A percentile compares a stretch with the other conserved stretches of the same genome.
Evolutionary conservation across 2,113 vertebrate genomes (phyloP).

Genomic region (Nyctibius bracteatus): DNA sequence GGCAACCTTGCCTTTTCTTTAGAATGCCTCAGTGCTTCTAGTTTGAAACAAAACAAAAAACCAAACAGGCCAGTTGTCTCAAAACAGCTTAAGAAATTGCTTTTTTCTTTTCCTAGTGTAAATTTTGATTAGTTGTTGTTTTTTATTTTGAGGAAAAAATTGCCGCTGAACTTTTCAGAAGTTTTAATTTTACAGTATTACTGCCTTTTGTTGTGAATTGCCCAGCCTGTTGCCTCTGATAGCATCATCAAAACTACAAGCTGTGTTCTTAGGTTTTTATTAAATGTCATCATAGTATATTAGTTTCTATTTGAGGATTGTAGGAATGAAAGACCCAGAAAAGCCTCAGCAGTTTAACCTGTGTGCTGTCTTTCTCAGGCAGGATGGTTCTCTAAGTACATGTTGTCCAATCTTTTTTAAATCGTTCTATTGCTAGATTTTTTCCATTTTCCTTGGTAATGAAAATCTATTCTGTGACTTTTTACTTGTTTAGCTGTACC

Average conservation of each 20-base stretch:
- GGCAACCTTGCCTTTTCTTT: constrained; percentile 2
- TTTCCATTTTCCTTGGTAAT: not conserved
- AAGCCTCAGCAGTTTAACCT: not conserved
- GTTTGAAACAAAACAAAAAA: not conserved
- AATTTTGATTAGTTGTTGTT: not conserved
- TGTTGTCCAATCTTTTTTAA: not conserved
- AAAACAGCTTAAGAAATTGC: not conserved
- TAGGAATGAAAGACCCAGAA: not conserved
- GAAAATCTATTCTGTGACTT: not conserved
- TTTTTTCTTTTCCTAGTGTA: not conserved
- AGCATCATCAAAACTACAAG: not conserved
- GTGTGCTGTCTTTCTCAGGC: not conserved
- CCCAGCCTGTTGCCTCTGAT: not conserved
- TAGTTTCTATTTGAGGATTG: not conserved
- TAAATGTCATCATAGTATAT: not conserved
- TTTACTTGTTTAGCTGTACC: not conserved
- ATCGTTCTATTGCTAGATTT: not conserved
- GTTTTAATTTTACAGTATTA: not conserved
- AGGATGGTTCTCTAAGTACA: not conserved
- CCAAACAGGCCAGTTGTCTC: not conserved
- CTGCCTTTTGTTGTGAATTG: not conserved
- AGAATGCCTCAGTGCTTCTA: not conserved
- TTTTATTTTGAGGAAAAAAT: not conserved
- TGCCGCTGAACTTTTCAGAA: not conserved
- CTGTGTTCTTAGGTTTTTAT: not conserved